Percentiles rank a stretch among this genome's conserved stretches.
These are phyloP conservation scores for Timema cristinae DNA, from an alignment of 2,888 invertebrate genomes.

Conservation along the genomic window DNA sequence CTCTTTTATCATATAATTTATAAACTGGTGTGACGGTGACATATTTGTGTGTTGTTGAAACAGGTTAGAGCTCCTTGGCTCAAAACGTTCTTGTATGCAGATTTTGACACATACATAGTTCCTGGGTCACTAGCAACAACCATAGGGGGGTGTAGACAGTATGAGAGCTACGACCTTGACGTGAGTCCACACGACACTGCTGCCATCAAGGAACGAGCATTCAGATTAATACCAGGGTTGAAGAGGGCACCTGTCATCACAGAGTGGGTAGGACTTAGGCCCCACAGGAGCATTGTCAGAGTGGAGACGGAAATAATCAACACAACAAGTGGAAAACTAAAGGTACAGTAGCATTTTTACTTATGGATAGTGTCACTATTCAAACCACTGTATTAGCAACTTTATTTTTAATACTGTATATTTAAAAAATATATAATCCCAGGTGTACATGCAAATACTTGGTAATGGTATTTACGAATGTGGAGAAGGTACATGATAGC, in stretches of 20 bases:
- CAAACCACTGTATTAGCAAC: neutral
- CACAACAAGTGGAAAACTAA: conserved; percentile 24
- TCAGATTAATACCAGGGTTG: conserved; percentile 66
- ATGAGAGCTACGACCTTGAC: conserved; percentile 66
- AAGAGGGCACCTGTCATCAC: conserved; percentile 52
- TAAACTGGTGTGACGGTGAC: too few relatives aligned
- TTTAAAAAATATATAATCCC: neutral
- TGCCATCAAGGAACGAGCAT: conserved; percentile 75
- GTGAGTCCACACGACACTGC: conserved; percentile 68
- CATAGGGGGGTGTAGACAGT: conserved; percentile 82
- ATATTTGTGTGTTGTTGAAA: neutral
- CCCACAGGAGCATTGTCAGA: conserved; percentile 67
- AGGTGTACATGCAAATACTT: neutral
- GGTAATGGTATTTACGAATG: neutral
- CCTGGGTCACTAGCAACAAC: conserved; percentile 74
- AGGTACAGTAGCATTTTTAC: conserved; percentile 21
- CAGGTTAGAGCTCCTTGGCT: conserved; percentile 83
- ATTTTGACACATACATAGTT: conserved; percentile 80
- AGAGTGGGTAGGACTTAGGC: conserved; percentile 76
- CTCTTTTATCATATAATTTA: too few relatives aligned
- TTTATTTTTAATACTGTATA: neutral
- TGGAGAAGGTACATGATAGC: too few relatives aligned
- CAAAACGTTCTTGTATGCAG: conserved; percentile 82
- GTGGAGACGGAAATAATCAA: conserved; percentile 60
- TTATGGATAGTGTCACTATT: neutral